A percentile compares a stretch with the other conserved stretches of the same genome.
Conservation (phyloP, 1,140 invertebrate species). For the Diachasma alloeum region DNA sequence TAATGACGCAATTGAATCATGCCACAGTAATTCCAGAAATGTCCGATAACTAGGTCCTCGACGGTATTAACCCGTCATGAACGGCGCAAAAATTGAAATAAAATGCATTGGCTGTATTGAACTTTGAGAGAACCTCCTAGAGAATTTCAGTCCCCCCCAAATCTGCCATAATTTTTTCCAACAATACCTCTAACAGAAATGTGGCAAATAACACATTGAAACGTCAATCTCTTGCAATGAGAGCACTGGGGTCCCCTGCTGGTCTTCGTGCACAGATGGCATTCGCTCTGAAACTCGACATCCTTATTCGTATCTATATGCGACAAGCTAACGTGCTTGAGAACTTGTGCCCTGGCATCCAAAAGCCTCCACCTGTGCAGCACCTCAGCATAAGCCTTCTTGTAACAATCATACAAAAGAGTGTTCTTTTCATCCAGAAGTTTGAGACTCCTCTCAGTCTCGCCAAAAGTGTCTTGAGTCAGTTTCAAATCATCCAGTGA, state of each 20-base stretch:
- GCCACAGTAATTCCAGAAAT: too few relatives aligned
- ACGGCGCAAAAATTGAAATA: too few relatives aligned
- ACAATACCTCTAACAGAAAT: constrained; percentile 80
- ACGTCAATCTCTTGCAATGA: constrained; percentile 74
- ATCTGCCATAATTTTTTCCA: too few relatives aligned
- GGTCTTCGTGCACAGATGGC: constrained; percentile 72
- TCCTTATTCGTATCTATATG: constrained; percentile 71
- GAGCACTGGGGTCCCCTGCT: constrained; percentile 70
- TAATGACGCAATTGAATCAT: too few relatives aligned
- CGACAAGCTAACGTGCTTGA: constrained; percentile 77
- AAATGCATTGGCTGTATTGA: too few relatives aligned
- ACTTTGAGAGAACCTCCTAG: too few relatives aligned
- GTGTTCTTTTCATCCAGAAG: constrained; percentile 66
- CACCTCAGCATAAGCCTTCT: constrained; percentile 87
- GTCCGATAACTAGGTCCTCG: too few relatives aligned
- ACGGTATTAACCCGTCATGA: too few relatives aligned
- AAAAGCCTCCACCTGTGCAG: constrained; percentile 84
- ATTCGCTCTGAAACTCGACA: constrained; percentile 81
- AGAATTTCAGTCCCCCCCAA: too few relatives aligned
- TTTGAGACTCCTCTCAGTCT: constrained; percentile 51
- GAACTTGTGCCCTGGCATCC: constrained; percentile 80
- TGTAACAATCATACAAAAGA: constrained; percentile 84
- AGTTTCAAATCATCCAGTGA: constrained; percentile 77
- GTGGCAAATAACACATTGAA: constrained; percentile 86
- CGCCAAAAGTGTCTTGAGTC: constrained; percentile 50